A percentile compares a stretch with the other conserved stretches of the same genome.
Conservation (phyloP, 2,113 vertebrate genomes). For the Phalacrocorax brasilianus region DNA sequence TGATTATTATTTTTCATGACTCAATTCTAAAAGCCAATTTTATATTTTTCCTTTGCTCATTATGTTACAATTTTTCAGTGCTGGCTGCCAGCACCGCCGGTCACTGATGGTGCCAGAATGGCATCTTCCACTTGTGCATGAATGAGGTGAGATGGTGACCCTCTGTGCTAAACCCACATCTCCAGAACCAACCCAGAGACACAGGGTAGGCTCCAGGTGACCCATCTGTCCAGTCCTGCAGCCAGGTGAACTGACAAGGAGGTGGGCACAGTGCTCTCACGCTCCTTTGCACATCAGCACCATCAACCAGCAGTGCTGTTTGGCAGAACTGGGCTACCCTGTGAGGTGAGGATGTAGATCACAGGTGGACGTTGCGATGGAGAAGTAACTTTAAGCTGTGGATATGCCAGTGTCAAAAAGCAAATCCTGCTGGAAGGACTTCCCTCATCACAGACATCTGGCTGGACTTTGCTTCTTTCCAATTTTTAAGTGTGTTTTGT, state of each 20-base stretch:
- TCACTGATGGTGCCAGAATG: neutral
- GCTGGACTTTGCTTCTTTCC: neutral
- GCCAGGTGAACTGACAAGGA: neutral
- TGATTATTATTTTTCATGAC: neutral
- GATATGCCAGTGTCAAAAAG: neutral
- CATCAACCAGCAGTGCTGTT: neutral
- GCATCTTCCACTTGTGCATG: neutral
- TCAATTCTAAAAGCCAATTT: neutral
- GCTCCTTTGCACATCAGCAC: neutral
- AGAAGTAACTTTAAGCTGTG: neutral
- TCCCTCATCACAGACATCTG: neutral
- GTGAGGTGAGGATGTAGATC: neutral
- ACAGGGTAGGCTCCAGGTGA: neutral
- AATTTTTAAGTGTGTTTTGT: neutral
- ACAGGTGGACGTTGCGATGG: neutral
- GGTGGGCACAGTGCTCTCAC: neutral
- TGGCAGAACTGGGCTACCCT: neutral
- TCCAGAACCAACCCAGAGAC: neutral
- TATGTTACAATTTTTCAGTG: neutral
- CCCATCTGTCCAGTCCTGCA: neutral
- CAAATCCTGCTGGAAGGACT: neutral
- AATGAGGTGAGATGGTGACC: neutral
- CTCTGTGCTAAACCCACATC: neutral
- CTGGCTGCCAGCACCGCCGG: neutral
- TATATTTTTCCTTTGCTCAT: neutral